phyloP scores from a whole-genome alignment of 2,797 vertebrate species.

The Typhlichthys eigenmanni region DNA sequence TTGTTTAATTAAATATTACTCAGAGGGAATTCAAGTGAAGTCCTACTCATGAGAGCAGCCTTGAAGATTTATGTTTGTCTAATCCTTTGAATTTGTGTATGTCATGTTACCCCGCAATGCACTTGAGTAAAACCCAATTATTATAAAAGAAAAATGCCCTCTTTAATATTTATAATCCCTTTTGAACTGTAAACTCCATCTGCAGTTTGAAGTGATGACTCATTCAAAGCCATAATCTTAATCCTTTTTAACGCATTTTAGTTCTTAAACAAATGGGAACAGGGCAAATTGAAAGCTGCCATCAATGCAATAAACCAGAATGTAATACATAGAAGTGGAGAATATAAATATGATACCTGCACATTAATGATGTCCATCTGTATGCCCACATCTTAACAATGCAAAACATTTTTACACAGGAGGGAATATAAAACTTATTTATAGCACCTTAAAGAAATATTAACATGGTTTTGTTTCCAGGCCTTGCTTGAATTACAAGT shows the following conservation, averaged over 20 bases:
- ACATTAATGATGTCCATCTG: constrained; percentile 58
- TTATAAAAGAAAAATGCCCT: constrained; percentile 58
- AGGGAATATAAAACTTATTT: background rate
- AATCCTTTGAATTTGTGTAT: constrained; percentile 70
- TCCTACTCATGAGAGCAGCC: constrained; percentile 62
- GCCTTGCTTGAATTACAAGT: too few relatives aligned
- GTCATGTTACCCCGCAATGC: constrained; percentile 62
- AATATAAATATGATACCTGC: constrained; percentile 60
- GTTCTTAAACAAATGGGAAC: constrained; percentile 71
- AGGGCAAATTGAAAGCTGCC: constrained; percentile 69
- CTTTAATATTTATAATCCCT: constrained; percentile 82
- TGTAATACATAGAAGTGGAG: constrained; percentile 60
- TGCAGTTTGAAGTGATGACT: constrained; percentile 82
- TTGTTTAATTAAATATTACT: constrained; percentile 75
- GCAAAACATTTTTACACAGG: constrained; percentile 29
- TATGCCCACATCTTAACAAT: constrained; percentile 14
- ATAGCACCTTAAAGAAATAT: background rate
- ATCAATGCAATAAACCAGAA: constrained; percentile 71
- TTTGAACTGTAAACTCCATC: constrained; percentile 80
- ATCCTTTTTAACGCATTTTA: constrained; percentile 76
- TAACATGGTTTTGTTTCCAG: too few relatives aligned
- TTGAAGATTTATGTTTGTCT: constrained; percentile 69
- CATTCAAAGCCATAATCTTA: constrained; percentile 75
- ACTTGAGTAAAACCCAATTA: constrained; percentile 72
- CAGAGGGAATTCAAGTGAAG: constrained; percentile 64